phyloP scores from a whole-genome alignment of 2,113 vertebrate species.

The Callipepla californica region DNA sequence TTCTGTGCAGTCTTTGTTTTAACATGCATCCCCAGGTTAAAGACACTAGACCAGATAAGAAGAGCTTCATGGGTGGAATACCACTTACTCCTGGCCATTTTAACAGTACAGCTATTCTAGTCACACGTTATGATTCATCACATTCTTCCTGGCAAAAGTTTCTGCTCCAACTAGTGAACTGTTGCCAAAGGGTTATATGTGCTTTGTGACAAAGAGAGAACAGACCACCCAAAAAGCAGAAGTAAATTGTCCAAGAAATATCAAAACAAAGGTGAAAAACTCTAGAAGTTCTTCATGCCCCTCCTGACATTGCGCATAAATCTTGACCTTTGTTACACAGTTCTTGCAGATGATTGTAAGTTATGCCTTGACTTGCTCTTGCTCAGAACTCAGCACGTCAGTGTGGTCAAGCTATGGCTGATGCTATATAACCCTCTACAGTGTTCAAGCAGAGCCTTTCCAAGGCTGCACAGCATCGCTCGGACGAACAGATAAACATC shows the following conservation, averaged over 20 bases:
- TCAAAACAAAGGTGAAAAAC: neutral
- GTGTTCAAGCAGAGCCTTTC: neutral
- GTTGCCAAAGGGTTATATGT: neutral
- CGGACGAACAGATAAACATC: neutral
- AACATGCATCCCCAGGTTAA: neutral
- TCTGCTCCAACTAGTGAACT: neutral
- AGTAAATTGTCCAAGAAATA: neutral
- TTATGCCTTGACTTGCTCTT: neutral
- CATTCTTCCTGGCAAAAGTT: conserved; percentile 13
- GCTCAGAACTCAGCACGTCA: neutral
- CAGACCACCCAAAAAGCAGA: neutral
- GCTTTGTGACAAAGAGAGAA: neutral
- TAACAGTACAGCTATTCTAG: neutral
- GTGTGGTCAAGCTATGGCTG: neutral
- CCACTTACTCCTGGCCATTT: neutral
- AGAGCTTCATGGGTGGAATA: neutral
- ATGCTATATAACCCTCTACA: rapidly evolving
- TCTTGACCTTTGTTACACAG: neutral
- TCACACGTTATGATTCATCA: conserved; percentile 19
- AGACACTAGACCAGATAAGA: neutral
- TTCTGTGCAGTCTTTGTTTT: neutral
- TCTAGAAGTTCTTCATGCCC: neutral
- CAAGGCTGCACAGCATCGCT: neutral
- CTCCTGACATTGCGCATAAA: neutral
- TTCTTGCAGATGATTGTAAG: neutral